Percentiles rank a stretch among this genome's conserved stretches.
Conservation (phyloP, 2,113 vertebrate species). For the Menura novaehollandiae region DNA sequence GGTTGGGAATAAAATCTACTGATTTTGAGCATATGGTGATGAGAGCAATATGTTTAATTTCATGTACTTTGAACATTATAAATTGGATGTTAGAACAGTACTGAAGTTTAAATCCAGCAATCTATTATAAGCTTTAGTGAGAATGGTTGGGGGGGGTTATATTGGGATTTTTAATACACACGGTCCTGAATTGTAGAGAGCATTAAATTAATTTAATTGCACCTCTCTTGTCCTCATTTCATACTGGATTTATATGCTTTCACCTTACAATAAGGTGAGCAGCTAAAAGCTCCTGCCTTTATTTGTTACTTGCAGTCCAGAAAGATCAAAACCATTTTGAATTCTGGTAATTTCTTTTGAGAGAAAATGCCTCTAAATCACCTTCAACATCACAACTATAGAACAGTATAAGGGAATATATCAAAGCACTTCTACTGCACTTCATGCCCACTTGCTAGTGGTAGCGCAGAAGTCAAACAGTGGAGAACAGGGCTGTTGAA, state of each 20-base stretch:
- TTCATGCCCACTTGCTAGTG: not conserved
- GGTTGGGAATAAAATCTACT: not conserved
- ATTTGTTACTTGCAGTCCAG: not conserved
- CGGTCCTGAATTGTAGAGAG: not conserved
- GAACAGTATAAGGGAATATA: not conserved
- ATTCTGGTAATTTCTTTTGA: not conserved
- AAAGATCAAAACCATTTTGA: not conserved
- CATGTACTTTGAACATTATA: conserved; percentile 1
- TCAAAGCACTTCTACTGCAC: not conserved
- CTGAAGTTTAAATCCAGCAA: not conserved
- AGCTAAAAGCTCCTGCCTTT: not conserved
- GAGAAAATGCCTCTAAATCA: not conserved
- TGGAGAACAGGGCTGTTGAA: not conserved
- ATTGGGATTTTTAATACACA: not conserved
- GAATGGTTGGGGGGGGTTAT: not conserved
- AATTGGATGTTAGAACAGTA: not conserved
- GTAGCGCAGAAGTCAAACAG: not conserved
- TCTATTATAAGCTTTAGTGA: not conserved
- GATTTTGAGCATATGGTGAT: not conserved
- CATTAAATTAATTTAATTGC: not conserved
- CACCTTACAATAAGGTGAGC: not conserved
- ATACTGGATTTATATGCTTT: not conserved
- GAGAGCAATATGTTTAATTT: not conserved
- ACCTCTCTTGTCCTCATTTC: not conserved
- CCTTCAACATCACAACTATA: not conserved